Evolutionary conservation across 1,140 invertebrate genomes (phyloP), one percentile per base, ranked within the genome.

Genomic region (Caerostris extrusa): DNA sequence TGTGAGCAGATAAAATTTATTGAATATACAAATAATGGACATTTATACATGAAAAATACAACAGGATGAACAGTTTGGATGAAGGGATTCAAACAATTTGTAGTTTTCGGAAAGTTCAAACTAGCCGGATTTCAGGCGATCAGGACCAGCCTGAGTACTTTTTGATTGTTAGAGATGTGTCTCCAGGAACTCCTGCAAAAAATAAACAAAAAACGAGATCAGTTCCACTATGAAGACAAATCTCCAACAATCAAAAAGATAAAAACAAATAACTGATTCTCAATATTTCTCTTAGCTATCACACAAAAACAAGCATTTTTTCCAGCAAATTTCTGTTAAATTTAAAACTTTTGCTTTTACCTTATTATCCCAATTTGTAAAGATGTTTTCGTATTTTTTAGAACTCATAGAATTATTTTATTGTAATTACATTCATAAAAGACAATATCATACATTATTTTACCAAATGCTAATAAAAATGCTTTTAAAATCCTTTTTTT

Each of bases 131-230:
- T 67, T 56, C n/a, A 87, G 53, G 58, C 8, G n/a, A 89, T 93
- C 93, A 93, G 85, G 93, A 93, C 93, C 93, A 93, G 60, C 93
- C 93, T 55, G 93, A 93, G 57, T 93, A 93, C 93, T 93, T 93
- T 93, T 93, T 93, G 93, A 93, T 93, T 93, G 93, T 93, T 88
- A 93, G 93, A 90, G 93, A 93, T n/a, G 86, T 88, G 93, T 93
- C 93, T 61, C 87, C 87, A 19, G 92, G 92, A 88, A 93, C 87
- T 81, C 92, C 92, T 93, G 92, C 7, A 93, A 93, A 14, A 34
- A 93, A 87, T 8, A 92, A 87, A 86, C 55, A 93, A 87, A 34
- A 91, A 7, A 89, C 56, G 7, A 55, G n/a, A 57, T 71, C n/a
- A 93, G 91, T 71, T 93, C 91, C 91, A 91, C 53, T 34, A 58